These are phyloP conservation scores for Colletes latitarsis DNA, from an alignment of 1,140 invertebrate species.

Conservation along the genomic window DNA sequence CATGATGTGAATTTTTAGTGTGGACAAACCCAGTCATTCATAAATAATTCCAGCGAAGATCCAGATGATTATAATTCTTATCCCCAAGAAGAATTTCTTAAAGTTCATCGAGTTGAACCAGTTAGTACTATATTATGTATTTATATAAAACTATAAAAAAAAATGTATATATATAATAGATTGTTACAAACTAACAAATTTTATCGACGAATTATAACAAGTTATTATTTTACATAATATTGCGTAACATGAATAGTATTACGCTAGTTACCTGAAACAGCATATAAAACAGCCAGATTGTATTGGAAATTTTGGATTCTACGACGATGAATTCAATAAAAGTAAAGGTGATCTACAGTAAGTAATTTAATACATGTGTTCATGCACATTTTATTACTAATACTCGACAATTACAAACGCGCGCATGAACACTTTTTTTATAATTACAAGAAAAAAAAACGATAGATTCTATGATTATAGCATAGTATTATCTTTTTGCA, in stretches of 20 bases:
- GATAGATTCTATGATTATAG: not conserved
- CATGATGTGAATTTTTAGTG: constrained; percentile 60
- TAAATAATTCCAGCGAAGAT: constrained; percentile 82
- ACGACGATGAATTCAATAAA: constrained; percentile 86
- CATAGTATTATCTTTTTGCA: constrained; percentile 6
- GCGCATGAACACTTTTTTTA: not conserved
- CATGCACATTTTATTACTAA: constrained; percentile 1
- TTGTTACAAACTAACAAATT: not conserved
- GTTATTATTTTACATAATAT: constrained; percentile 9
- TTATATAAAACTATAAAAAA: constrained; percentile 19
- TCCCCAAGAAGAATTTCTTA: constrained; percentile 82
- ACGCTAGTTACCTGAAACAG: constrained; percentile 84
- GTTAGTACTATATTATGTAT: constrained; percentile 67
- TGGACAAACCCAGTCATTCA: constrained; percentile 62
- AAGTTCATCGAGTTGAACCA: constrained; percentile 72
- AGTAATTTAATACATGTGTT: constrained; percentile 50
- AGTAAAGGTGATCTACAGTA: constrained; percentile 83
- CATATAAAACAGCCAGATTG: constrained; percentile 83
- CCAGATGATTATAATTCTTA: constrained; percentile 82
- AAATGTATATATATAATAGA: constrained; percentile 3
- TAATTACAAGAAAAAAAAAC: not conserved
- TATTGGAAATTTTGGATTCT: constrained; percentile 85
- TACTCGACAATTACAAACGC: not conserved
- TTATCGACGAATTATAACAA: not conserved
- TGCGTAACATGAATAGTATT: constrained; percentile 77